A percentile compares a stretch with the other conserved stretches of the same genome.
These are phyloP conservation scores for Schizopygopsis malacanthus DNA, from an alignment of 2,797 vertebrate species.

Conservation along the genomic window DNA sequence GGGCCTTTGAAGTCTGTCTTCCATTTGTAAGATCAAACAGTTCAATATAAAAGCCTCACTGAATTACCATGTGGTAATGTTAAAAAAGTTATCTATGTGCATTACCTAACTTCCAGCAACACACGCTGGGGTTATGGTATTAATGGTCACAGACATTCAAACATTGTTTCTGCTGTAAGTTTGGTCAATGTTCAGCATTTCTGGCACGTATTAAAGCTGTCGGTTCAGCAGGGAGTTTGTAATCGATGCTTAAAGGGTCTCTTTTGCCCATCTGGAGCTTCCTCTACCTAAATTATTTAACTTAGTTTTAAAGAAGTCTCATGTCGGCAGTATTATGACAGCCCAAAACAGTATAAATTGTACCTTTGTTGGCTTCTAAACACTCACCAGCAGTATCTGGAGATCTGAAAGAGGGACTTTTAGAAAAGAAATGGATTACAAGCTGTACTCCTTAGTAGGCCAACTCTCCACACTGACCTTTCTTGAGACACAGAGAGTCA, in stretches of 20 bases:
- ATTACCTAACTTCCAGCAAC: slow-evolving; percentile 31
- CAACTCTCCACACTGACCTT: slow-evolving; percentile 36
- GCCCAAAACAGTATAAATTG: not conserved
- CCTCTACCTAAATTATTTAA: not conserved
- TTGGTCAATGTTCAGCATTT: slow-evolving; percentile 8
- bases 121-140: not conserved
- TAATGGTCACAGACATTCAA: slow-evolving; percentile 7
- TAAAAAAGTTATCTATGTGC: slow-evolving; percentile 18
- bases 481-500: slow-evolving; percentile 21
- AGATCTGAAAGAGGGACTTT: not conserved
- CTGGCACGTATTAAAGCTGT: slow-evolving; percentile 7
- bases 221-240: slow-evolving; percentile 1
- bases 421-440: slow-evolving; percentile 36
- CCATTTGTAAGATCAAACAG: slow-evolving; percentile 74
- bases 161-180: not conserved
- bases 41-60: slow-evolving; percentile 64
- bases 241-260: not conserved
- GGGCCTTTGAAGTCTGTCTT: slow-evolving; percentile 72
- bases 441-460: slow-evolving; percentile 8
- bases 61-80: slow-evolving; percentile 64
- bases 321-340: not conserved
- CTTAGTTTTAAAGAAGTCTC: slow-evolving; percentile 8
- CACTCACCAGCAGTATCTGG: slow-evolving; percentile 23
- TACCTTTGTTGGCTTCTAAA: slow-evolving; percentile 6
- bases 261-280: not conserved